Conservation (phyloP, 1,140 invertebrate genomes). For the Condylostylus longicornis region DNA sequence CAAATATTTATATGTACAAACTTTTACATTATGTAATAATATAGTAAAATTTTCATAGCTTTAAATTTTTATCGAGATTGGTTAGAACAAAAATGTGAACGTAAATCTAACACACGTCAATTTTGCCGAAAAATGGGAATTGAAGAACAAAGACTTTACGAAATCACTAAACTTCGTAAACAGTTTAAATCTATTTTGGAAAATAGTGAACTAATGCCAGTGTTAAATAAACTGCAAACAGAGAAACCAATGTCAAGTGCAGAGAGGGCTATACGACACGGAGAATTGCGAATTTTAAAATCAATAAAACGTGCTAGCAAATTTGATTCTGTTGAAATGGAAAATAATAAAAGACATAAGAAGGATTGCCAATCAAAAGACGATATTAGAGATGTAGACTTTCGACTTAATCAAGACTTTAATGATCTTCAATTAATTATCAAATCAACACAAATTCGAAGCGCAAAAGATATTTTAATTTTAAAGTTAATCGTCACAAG, state of each 20-base stretch:
- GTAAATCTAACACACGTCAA: conserved; percentile 40
- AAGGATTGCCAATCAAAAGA: no score
- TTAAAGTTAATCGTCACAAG: conserved; percentile 79
- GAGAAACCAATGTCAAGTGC: conserved; percentile 49
- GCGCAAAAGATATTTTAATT: conserved; percentile 69
- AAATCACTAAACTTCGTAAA: conserved; percentile 79
- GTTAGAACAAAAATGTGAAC: conserved; percentile 54
- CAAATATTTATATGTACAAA: conserved; percentile 4
- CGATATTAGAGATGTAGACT: conserved; percentile 87
- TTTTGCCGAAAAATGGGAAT: conserved; percentile 82
- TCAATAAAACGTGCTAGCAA: conserved; percentile 50
- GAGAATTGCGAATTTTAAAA: conserved; percentile 73
- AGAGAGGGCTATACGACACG: conserved; percentile 65
- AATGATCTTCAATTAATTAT: conserved; percentile 10
- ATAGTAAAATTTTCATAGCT: conserved; percentile 89
- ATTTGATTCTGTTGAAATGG: conserved; percentile 46
- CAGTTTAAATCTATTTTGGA: conserved; percentile 79
- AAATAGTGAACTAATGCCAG: conserved; percentile 51
- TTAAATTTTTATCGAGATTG: conserved; percentile 82
- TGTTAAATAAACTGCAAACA: conserved; percentile 20
- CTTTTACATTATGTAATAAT: no score
- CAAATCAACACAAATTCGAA: conserved; percentile 42
- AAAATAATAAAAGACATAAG: conserved; percentile 58
- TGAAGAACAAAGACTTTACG: conserved; percentile 90
- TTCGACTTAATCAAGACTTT: conserved; percentile 56